phyloP scores from a whole-genome alignment of 1,140 invertebrate genomes.

The Magallana angulata region DNA sequence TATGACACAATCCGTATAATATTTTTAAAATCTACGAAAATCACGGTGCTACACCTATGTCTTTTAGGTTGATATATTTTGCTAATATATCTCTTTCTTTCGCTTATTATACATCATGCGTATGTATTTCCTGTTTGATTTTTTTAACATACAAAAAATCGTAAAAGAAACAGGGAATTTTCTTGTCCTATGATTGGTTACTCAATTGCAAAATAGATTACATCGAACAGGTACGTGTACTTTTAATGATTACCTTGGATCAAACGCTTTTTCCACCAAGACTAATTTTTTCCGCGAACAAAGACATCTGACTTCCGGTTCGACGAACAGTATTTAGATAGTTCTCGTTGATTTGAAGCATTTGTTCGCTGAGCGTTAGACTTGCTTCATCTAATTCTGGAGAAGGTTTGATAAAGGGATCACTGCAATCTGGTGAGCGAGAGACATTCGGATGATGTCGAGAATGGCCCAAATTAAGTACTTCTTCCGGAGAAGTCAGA shows the following conservation, averaged over 20 bases:
- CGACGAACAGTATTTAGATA: not conserved
- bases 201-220: too few relatives aligned
- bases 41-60: too few relatives aligned
- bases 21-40: too few relatives aligned
- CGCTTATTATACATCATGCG: too few relatives aligned
- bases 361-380: slow-evolving; percentile 7
- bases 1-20: too few relatives aligned
- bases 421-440: not conserved
- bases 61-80: too few relatives aligned
- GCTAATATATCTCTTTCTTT: too few relatives aligned
- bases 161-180: too few relatives aligned
- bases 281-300: not conserved
- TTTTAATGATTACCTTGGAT: not conserved
- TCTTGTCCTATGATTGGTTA: too few relatives aligned
- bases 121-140: too few relatives aligned
- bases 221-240: too few relatives aligned
- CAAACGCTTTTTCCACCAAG: slow-evolving; percentile 15
- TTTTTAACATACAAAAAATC: too few relatives aligned
- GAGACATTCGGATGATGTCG: not conserved
- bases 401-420: slow-evolving; percentile 11
- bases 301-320: not conserved
- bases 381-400: not conserved
- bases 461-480: not conserved
- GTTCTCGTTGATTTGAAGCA: slow-evolving; percentile 32
- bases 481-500: not conserved